Conservation (phyloP, 2,113 vertebrate species). For the Bothrops jararaca region DNA sequence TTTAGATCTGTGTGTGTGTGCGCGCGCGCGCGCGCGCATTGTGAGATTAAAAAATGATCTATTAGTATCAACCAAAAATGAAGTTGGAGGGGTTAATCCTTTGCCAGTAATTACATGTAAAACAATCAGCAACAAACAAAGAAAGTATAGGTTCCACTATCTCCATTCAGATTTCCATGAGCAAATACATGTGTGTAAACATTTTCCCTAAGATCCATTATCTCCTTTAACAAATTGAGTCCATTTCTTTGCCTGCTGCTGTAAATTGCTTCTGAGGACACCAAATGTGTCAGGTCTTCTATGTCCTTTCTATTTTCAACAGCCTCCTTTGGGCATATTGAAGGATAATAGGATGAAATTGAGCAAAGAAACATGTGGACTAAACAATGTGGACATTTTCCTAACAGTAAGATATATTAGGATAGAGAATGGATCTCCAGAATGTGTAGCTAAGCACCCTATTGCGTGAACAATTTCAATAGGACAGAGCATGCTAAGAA, state of each 20-base stretch:
- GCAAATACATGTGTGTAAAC: conserved; percentile 26
- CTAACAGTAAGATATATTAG: conserved; percentile 66
- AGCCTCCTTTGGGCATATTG: conserved; percentile 62
- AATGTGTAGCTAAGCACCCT: conserved; percentile 56
- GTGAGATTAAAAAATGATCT: not conserved
- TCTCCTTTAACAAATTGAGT: conserved; percentile 65
- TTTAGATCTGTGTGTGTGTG: too few relatives aligned
- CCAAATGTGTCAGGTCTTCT: conserved; percentile 65
- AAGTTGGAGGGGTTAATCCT: conserved; percentile 27
- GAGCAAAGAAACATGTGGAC: conserved; percentile 66
- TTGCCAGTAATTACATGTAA: conserved; percentile 28
- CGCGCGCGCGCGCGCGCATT: too few relatives aligned
- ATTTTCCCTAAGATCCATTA: conserved; percentile 62
- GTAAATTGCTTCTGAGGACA: conserved; percentile 69
- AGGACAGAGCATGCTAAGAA: conserved; percentile 52
- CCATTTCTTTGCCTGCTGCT: conserved; percentile 61
- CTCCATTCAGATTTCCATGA: conserved; percentile 60
- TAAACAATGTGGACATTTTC: conserved; percentile 65
- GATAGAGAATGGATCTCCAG: conserved; percentile 61
- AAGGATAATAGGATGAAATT: conserved; percentile 68
- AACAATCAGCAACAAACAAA: conserved; percentile 37
- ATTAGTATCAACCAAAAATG: conserved; percentile 37
- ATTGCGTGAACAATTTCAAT: conserved; percentile 62
- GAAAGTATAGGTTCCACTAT: conserved; percentile 45
- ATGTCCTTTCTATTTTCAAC: conserved; percentile 65